A percentile compares a stretch with the other conserved stretches of the same genome.
phyloP scores from a whole-genome alignment of 2,888 invertebrate species.

The Caenorhabditis imperialis region DNA sequence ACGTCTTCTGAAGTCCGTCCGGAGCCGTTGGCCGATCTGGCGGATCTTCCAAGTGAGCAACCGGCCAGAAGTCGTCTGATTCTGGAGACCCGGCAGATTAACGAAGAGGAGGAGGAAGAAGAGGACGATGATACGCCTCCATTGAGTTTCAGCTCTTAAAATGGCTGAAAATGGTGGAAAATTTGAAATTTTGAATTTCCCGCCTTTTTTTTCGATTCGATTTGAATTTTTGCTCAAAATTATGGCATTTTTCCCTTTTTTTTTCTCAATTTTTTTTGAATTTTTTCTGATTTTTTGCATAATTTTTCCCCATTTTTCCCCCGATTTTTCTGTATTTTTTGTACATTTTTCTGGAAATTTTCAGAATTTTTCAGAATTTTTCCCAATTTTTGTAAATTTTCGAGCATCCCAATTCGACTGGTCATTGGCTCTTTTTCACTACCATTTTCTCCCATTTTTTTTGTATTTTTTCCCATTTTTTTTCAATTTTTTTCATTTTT shows the following conservation, averaged over 20 bases:
- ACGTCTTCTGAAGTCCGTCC: background rate
- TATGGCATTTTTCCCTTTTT: too few species aligned
- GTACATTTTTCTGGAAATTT: background rate
- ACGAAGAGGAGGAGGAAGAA: conserved; percentile 32
- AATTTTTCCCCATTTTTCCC: too few species aligned
- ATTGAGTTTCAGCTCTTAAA: conserved; percentile 34
- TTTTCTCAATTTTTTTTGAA: too few species aligned
- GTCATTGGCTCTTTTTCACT: too few species aligned
- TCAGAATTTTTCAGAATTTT: background rate
- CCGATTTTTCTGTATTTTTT: background rate
- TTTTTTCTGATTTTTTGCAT: too few species aligned
- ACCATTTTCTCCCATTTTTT: background rate
- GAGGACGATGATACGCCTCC: conserved; percentile 45
- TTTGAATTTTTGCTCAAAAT: too few species aligned
- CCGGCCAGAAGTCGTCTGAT: conserved; percentile 1
- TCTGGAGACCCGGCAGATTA: conserved; percentile 1
- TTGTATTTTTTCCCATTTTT: conserved; percentile 18
- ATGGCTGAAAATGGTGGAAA: too few species aligned
- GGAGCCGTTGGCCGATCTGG: conserved; percentile 12
- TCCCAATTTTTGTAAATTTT: too few species aligned
- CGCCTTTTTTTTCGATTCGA: too few species aligned
- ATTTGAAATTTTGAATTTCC: too few species aligned
- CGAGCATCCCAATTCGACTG: too few species aligned
- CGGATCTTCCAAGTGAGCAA: conserved; percentile 16
- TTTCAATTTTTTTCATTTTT: background rate